Evolutionary conservation across 2,113 vertebrate species (phyloP), one percentile per base, ranked within the genome.

Genomic region (Zapus hudsonius): DNA sequence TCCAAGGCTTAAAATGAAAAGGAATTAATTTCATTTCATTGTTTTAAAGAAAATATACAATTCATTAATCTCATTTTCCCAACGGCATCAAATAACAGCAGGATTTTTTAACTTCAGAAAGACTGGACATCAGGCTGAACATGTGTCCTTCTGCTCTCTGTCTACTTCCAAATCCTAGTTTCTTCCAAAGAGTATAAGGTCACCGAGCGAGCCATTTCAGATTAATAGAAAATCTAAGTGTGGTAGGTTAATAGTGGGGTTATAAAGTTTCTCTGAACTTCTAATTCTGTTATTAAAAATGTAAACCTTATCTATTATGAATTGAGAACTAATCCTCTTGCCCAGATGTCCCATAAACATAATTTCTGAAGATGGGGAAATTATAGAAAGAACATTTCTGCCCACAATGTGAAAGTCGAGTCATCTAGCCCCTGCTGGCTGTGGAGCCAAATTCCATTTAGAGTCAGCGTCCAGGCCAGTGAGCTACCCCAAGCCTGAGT

Each of bases 271-370:
- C 96, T 91, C 89, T 95, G 96, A 97, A 96, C 96, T 96, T 96
- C 96, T 96, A 97, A 97, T 97, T 97, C 94, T 59, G 12, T 97
- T 97, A 98, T 97, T 97, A 97, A 98, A 98, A 97, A 97, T 97
- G 96, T 97, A 98, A 98, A 97, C 94, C 94, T 97, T 96, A 97
- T 97, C 92, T 96, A 95, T 97, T 97, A 98, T 96, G 93, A 96
- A 97, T 96, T 93, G 95, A 95, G 70, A 81, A 89, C 92, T 97
- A 94, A 15, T 97, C 97, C 94, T 96, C 87, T 96, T 92, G 67
- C 95, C 95, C 91, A 92, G 89, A 78, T 97, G 91, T 95, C 96
- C 94, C 95, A 96, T 96, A 96, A 98, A 98, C 92, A 97, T 97
- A 96, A 96, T 96, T 97, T 96, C 88, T 79, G 61, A 94, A 96